phyloP scores from a whole-genome alignment of 2,113 vertebrate genomes.

The Chaenocephalus aceratus region DNA sequence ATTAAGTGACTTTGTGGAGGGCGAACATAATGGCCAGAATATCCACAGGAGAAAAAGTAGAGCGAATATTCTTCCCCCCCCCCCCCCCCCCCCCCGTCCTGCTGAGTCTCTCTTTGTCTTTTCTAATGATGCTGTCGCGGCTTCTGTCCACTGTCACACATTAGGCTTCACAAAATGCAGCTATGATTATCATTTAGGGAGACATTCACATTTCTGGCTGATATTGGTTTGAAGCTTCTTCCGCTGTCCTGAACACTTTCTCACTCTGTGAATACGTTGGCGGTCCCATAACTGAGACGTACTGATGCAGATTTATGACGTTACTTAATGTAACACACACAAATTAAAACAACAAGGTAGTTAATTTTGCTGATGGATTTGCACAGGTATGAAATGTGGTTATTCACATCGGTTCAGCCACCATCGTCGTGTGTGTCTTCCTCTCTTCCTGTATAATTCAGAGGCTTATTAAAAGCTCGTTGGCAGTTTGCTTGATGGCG shows the following conservation, averaged over 20 bases:
- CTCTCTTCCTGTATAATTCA: constrained; percentile 50
- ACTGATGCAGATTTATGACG: background rate
- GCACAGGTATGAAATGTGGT: constrained; percentile 56
- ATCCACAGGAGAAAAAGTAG: constrained; percentile 2
- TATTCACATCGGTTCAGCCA: constrained; percentile 44
- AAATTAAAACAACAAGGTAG: constrained; percentile 16
- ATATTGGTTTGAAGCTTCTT: background rate
- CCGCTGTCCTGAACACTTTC: background rate
- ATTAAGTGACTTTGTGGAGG: constrained; percentile 18
- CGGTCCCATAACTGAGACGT: background rate
- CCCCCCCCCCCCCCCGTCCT: too few species aligned
- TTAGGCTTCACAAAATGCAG: too few species aligned
- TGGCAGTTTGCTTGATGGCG: constrained; percentile 76
- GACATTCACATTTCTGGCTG: background rate
- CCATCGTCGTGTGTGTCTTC: background rate
- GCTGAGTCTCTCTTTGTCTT: too few species aligned
- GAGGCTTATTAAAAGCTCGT: constrained; percentile 73
- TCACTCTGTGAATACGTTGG: too few species aligned
- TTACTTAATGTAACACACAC: background rate
- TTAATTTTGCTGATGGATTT: constrained; percentile 34
- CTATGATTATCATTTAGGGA: background rate
- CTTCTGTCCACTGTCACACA: too few species aligned
- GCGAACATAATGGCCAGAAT: background rate
- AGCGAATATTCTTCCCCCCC: background rate
- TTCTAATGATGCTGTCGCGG: background rate